phyloP scores from a whole-genome alignment of 2,797 vertebrate species.

The Myotis planiceps region DNA sequence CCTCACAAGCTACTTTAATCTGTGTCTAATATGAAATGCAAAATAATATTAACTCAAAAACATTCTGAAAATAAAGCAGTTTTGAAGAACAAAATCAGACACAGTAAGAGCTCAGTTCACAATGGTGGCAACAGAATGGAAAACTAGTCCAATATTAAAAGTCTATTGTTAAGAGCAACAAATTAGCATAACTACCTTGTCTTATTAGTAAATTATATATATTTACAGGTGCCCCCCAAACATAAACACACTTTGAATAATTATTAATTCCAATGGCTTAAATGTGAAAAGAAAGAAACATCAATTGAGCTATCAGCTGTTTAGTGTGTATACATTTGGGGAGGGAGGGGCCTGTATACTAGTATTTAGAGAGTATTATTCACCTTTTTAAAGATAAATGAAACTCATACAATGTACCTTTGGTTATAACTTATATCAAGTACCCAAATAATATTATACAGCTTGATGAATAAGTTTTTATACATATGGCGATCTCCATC shows the following conservation, averaged over 20 bases:
- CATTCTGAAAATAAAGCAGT: neutral
- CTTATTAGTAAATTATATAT: neutral
- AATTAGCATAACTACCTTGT: neutral
- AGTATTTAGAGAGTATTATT: neutral
- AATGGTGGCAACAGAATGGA: neutral
- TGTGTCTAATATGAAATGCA: neutral
- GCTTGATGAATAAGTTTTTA: neutral
- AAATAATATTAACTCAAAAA: neutral
- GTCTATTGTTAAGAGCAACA: neutral
- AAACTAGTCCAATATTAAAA: neutral
- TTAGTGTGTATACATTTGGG: no score
- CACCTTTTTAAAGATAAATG: neutral
- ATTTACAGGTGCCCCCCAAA: neutral
- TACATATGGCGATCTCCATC: neutral
- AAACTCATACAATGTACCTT: neutral
- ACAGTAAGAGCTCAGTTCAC: neutral
- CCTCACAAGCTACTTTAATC: neutral
- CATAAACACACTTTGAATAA: no score
- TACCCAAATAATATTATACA: neutral
- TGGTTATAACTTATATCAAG: neutral
- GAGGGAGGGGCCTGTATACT: no score
- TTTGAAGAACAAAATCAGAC: constrained; percentile 19
- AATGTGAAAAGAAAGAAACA: no score
- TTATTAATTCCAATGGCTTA: no score
- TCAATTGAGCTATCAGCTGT: no score